Evolutionary conservation across 2,113 vertebrate genomes (phyloP), one percentile per base, ranked within the genome.

Genomic region (Dryoscopus gambensis): DNA sequence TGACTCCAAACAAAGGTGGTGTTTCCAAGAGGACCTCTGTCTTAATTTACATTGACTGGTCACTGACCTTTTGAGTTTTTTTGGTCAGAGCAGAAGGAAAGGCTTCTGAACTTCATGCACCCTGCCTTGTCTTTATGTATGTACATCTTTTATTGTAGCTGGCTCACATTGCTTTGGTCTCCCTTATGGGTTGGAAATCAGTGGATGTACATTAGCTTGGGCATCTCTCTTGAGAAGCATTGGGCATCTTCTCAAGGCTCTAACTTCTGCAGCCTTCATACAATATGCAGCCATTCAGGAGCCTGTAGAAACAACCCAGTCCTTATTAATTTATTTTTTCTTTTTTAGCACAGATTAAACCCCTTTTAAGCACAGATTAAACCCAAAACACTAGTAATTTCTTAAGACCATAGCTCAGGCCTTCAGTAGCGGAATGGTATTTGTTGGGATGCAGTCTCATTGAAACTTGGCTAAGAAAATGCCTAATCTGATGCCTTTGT

Each of bases 81-180:
- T 35, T 88, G 11, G n/a, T 13, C 11, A 28, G 55, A n/a, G 22
- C n/a, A 86, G 49, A 50, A 94, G 59, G 13, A 69, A 78, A 81
- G 21, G 19, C 44, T 87, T 35, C 47, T 70, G 55, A 59, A 46
- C 10, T 56, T 22, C 6, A 59, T 25, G 14, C 14, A 53, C 8
- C 5, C 15, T 46, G 30, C 10, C 5, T 50, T 74, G 59, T 69
- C 42, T 60, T 3, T 22, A 1, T 65, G 20, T 44, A 5, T 6
- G 0, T 64, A 33, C 11, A 4, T 79, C 22, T 52, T 73, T 7
- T 57, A 16, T 44, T 0, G 0, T n/a, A 42, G 13, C n/a, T 85
- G 55, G 10, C 11, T 75, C 16, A 31, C 0, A 0, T 53, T 75
- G 7, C 22, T 89, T 83, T 76, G 64, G 23, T n/a, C 28, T 74